Base-by-base conservation (phyloP, 2,888 invertebrate species). In the Anticlea derivata region DNA sequence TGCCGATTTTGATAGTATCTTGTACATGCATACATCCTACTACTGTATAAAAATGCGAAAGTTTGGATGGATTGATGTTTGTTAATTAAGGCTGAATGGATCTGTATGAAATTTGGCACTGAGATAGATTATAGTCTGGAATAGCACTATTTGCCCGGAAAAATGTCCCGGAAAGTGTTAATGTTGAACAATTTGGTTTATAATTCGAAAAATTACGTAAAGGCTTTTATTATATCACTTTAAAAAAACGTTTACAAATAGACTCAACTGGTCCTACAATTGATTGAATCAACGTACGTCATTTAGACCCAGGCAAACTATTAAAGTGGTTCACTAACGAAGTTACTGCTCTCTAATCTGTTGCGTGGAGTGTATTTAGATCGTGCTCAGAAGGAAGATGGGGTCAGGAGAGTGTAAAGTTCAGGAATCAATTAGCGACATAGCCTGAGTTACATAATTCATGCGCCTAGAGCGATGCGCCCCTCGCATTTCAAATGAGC, bases 401-500 rank as follows among this genome's bases (percentile, higher is more conserved):
- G 54, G 61, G 63, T 65, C 66, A 62, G 57, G 61, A 60, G 49
- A 68, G 65, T 63, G 68, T 65, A 70, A 72, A 70, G 74, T 73
- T 71, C 67, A 65, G 65, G 73, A 79, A 81, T 82, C 80, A 82
- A 81, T 84, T 85, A 84, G 75, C 65, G 56, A 65, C 65, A 59
- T 60, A 52, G 59, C 51, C 50, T 58, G 60, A 65, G 58, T 61
- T 77, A 66, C 74, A 84, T 83, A 78, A 83, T 80, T 83, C 80
- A 83, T 75, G 75, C 55, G 61, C 56, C 53, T 57, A 61, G 65
- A 39, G 24, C 51, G 34, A 47, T 41, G 51, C 52, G 50, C 40
- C 45, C 31, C 37, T 23, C 45, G 41, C 45, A 46, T 46, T 33
- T 31, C 30, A 39, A 52, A 48, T 52, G 33, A 52, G 43, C 37